Evolutionary conservation across 2,888 invertebrate species (phyloP).

Genomic region (Elysia crispata): DNA sequence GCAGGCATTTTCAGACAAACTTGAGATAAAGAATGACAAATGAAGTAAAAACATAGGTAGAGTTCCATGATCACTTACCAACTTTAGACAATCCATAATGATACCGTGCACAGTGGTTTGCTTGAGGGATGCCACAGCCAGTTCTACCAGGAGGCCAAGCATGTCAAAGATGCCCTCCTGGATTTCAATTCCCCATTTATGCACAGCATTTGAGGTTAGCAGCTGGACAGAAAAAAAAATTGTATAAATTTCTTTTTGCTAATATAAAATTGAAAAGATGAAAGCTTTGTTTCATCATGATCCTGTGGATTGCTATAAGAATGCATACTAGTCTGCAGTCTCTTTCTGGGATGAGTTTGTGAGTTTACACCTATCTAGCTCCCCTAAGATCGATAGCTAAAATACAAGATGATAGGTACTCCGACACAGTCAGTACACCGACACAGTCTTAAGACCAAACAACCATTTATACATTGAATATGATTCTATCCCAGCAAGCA

Average conservation of each 20-base stretch:
- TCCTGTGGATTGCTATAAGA: too few relatives aligned
- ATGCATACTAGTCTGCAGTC: too few relatives aligned
- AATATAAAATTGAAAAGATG: too few relatives aligned
- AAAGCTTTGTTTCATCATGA: too few relatives aligned
- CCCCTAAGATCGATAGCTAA: too few relatives aligned
- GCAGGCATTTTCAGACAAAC: background rate
- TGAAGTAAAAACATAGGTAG: background rate
- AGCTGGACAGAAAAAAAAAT: constrained; percentile 63
- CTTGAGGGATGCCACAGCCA: constrained; percentile 76
- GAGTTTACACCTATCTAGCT: too few relatives aligned
- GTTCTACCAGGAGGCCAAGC: constrained; percentile 78
- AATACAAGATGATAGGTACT: too few relatives aligned
- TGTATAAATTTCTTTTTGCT: background rate
- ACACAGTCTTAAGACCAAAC: too few relatives aligned
- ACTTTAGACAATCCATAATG: constrained; percentile 75
- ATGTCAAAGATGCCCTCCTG: constrained; percentile 79
- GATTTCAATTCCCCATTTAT: constrained; percentile 78
- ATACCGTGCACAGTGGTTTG: constrained; percentile 75
- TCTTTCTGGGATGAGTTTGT: too few relatives aligned
- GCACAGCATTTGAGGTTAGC: constrained; percentile 78
- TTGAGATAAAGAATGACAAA: background rate
- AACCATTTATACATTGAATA: too few relatives aligned
- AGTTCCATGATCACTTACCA: constrained; percentile 64
- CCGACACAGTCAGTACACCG: too few relatives aligned
- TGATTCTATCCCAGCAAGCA: too few relatives aligned